Evolutionary conservation across 2,113 vertebrate genomes (phyloP).

Genomic region (Ciconia boyciana): DNA sequence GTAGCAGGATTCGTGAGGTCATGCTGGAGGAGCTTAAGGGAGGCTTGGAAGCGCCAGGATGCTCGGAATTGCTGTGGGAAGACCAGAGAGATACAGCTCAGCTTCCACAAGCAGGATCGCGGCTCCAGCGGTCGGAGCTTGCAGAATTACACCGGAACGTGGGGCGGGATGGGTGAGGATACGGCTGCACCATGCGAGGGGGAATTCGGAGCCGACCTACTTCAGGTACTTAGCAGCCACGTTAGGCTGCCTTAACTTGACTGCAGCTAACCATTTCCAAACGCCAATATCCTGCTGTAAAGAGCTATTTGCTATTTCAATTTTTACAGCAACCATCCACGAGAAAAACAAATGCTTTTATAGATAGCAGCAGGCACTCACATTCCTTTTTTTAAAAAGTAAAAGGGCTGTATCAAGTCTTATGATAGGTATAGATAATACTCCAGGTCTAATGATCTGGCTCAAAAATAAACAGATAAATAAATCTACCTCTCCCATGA

Average conservation of each 20-base stretch:
- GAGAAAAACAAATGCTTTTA: neutral
- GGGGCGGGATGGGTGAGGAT: neutral
- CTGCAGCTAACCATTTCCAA: conserved; percentile 38
- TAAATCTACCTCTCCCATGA: neutral
- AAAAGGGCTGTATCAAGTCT: neutral
- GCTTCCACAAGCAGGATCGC: conserved; percentile 30
- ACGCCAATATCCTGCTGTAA: neutral
- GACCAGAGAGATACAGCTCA: conserved; percentile 64
- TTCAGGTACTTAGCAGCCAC: conserved; percentile 40
- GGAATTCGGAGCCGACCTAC: neutral
- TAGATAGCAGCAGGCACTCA: neutral
- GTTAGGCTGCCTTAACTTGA: conserved; percentile 55
- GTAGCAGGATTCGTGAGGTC: conserved; percentile 89
- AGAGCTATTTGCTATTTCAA: neutral
- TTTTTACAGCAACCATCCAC: neutral
- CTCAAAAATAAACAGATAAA: neutral
- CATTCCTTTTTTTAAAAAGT: neutral
- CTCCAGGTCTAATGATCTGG: neutral
- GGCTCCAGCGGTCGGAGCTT: neutral
- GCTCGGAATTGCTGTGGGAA: conserved; percentile 83
- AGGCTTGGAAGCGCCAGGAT: conserved; percentile 83
- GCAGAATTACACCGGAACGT: neutral
- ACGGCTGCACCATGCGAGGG: neutral
- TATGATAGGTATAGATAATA: neutral
- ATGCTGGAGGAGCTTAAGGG: conserved; percentile 85